Conservation (phyloP, 2,797 vertebrate species). For the Molossus alvarezi region DNA sequence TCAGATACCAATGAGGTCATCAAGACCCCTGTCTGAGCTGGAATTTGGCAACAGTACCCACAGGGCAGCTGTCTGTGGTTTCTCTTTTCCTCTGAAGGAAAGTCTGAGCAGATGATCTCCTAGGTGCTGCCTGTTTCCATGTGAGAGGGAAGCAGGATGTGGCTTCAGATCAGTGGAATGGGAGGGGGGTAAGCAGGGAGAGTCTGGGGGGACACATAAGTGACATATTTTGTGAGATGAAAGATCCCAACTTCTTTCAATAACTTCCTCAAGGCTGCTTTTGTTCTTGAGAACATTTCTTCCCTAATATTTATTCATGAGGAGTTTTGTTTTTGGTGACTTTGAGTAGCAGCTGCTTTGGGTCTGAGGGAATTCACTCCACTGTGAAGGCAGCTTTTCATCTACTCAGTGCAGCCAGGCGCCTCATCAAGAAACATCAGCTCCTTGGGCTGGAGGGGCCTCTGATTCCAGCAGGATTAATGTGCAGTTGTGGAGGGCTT, state of each 20-base stretch:
- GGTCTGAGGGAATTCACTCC: slow-evolving; percentile 87
- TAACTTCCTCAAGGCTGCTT: slow-evolving; percentile 85
- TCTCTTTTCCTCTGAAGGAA: slow-evolving; percentile 84
- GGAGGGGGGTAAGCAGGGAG: slow-evolving; percentile 35
- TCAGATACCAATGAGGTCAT: slow-evolving; percentile 68
- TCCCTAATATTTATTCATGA: slow-evolving; percentile 90
- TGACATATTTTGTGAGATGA: slow-evolving; percentile 85
- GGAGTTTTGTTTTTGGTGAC: slow-evolving; percentile 87
- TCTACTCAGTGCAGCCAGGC: slow-evolving; percentile 80
- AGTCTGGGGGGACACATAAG: slow-evolving; percentile 61
- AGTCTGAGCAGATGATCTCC: slow-evolving; percentile 81
- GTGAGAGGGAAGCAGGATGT: slow-evolving; percentile 72
- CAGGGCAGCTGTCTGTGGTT: slow-evolving; percentile 82
- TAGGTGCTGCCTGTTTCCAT: slow-evolving; percentile 69
- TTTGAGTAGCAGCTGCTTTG: slow-evolving; percentile 87
- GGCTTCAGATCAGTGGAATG: slow-evolving; percentile 72
- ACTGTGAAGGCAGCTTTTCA: slow-evolving; percentile 86
- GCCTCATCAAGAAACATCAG: slow-evolving; percentile 84
- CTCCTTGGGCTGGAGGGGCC: slow-evolving; percentile 72
- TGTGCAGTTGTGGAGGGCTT: slow-evolving; percentile 37
- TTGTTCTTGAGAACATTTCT: slow-evolving; percentile 86
- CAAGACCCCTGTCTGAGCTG: slow-evolving; percentile 28
- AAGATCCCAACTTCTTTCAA: slow-evolving; percentile 84
- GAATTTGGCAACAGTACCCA: slow-evolving; percentile 74
- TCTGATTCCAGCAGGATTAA: slow-evolving; percentile 76